Base-by-base conservation (phyloP, 2,888 invertebrate species). In the Apantesis nais region DNA sequence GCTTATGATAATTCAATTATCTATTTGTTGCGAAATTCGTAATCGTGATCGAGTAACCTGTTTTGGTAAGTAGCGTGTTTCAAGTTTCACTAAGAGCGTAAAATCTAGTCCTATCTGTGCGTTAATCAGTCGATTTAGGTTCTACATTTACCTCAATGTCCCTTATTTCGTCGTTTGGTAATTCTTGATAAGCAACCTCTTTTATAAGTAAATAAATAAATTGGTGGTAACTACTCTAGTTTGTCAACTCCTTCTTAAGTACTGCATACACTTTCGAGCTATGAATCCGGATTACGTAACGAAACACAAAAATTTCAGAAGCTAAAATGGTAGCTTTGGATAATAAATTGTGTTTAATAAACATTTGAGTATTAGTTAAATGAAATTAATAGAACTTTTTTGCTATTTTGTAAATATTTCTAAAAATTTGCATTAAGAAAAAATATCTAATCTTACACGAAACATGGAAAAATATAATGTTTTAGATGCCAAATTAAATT, bases 1-100 rank as follows among this genome's bases (percentile, higher is more conserved):
- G 74, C n/a, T 74, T 72, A 71, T 73, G 72, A 75, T 82, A 73
- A 80, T 75, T 72, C 66, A 68, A 71, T 76, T 74, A 66, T 68
- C 60, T 68, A 71, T 80, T 71, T 70, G 71, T 80, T 75, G 75
- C 74, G 71, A 78, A 74, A 82, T 72, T 34, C 14, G 44, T 48
- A 48, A 55, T 37, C 2, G 55, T 25, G 39, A 66, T 61, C 19
- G 37, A 34, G 61, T 34, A 62, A 67, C 52, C 5, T 25, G 34
- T 52, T 62, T 67, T 48, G 31, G 37, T n/a, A 25, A 14, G 39
- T 41, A 60, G 11, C 22, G 16, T 34, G 48, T 44, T 19, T 34
- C 34, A 55, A n/a, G 25, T 52, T 9, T 22, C 16, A 9, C 52
- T 34, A 34, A 16, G 48, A 25, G 37, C 22, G 25, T 25, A 52